phyloP scores from a whole-genome alignment of 1,140 invertebrate genomes.

The Trichoplusia ni region DNA sequence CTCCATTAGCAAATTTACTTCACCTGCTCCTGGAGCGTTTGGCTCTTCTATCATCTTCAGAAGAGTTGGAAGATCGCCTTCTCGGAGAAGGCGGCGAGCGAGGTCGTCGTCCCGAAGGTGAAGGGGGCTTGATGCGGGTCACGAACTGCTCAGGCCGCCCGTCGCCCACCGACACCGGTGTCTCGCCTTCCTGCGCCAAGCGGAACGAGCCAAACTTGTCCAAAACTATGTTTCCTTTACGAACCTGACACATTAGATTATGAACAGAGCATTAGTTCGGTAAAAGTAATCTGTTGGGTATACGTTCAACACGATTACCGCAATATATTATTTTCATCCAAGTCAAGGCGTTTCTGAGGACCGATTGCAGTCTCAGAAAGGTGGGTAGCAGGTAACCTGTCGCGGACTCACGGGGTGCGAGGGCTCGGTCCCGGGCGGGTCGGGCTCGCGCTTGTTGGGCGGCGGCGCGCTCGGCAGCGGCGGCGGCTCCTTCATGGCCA shows the following conservation, averaged over 20 bases:
- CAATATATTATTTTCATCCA: no score
- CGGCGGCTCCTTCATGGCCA: slow-evolving; percentile 83
- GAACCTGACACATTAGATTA: slow-evolving; percentile 44
- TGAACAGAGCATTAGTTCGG: no score
- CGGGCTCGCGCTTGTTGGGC: slow-evolving; percentile 73
- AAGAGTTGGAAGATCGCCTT: slow-evolving; percentile 71
- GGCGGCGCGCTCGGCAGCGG: slow-evolving; percentile 65
- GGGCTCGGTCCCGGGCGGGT: slow-evolving; percentile 76
- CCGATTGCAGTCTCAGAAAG: no score
- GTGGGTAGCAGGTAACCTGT: not conserved
- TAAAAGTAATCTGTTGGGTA: no score
- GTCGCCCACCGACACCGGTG: slow-evolving; percentile 68
- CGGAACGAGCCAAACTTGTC: slow-evolving; percentile 87
- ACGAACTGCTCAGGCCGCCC: slow-evolving; percentile 80
- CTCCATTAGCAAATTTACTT: no score
- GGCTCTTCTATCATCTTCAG: slow-evolving; percentile 68
- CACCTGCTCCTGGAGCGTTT: slow-evolving; percentile 81
- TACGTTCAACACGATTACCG: no score
- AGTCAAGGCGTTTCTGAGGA: no score
- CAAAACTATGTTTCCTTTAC: slow-evolving; percentile 81
- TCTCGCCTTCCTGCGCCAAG: slow-evolving; percentile 81
- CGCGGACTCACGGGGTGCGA: slow-evolving; percentile 52
- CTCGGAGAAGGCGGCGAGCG: slow-evolving; percentile 78
- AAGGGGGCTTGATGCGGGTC: slow-evolving; percentile 72
- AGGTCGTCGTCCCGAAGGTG: slow-evolving; percentile 59